These are phyloP conservation scores for Hyalella azteca DNA, from an alignment of 2,888 invertebrate species.

Conservation along the genomic window DNA sequence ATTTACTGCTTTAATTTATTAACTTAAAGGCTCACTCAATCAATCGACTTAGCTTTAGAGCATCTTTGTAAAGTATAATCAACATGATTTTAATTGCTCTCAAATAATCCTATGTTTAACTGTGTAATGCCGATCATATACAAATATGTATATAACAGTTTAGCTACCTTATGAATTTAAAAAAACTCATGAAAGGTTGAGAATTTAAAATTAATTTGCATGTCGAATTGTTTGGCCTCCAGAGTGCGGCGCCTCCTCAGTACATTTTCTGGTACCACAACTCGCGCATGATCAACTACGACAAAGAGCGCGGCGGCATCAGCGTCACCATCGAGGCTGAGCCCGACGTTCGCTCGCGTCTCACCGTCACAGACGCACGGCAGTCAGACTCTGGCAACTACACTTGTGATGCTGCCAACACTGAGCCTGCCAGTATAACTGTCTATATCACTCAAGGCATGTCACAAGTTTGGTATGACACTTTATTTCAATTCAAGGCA, in stretches of 20 bases:
- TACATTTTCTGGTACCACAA: constrained; percentile 47
- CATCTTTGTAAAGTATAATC: no score
- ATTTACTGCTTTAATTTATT: no score
- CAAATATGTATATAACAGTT: no score
- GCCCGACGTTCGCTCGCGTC: constrained; percentile 79
- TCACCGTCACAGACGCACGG: constrained; percentile 81
- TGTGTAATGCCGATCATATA: no score
- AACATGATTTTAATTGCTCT: no score
- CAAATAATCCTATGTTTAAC: no score
- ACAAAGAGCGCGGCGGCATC: constrained; percentile 59
- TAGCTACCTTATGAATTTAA: background rate
- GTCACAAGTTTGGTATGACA: no score
- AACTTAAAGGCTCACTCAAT: no score
- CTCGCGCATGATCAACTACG: constrained; percentile 46
- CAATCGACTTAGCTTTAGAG: no score
- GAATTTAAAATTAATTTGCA: background rate
- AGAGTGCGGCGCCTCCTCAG: constrained; percentile 34
- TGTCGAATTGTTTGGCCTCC: background rate
- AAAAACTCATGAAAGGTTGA: no score
- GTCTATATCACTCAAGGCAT: constrained; percentile 91
- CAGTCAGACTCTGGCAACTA: constrained; percentile 83
- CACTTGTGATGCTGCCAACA: constrained; percentile 71
- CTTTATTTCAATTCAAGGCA: no score
- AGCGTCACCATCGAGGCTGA: constrained; percentile 76
- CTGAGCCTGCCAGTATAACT: constrained; percentile 85